Evolutionary conservation across 2,888 invertebrate species (phyloP), one percentile per base, ranked within the genome.

Genomic region (Amphipyra berbera): DNA sequence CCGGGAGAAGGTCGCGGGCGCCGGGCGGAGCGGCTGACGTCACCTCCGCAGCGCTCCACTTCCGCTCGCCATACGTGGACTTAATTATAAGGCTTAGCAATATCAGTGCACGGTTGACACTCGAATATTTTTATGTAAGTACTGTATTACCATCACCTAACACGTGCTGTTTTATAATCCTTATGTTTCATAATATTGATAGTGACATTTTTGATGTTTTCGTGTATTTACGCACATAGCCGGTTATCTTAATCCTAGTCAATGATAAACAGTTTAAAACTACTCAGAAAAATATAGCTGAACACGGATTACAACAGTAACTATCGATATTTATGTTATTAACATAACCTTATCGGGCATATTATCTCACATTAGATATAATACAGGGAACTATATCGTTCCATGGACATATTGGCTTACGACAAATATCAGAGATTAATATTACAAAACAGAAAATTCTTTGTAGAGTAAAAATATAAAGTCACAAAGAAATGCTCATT

Each of bases 11-110:
- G 92, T 89, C 92, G 92, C 88, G 82, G 82, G 82, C 85, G 66
- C 72, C 72, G 83, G 78, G 78, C 85, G 74, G 84, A n/a, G 68
- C 15, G 41, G 41, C 58, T 94, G 93, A 93, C 93, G 94, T 94
- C 94, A 93, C 88, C 89, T 90, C 91, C 90, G 91, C 86, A 79
- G 85, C 83, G 82, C 84, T 85, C 84, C 79, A 85, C 89, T 93
- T 94, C 94, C 94, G 92, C 84, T 85, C 85, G 82, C 81, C 81
- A 79, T 82, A 83, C 81, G 84, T 83, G 81, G 77, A 83, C 83
- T 82, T 84, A 73, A 85, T 84, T 83, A 82, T 77, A 61, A 78
- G 79, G 78, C 78, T 73, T 67, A 63, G 46, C 41, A 60, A 49
- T 53, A 55, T 61, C 54, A 49, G 41, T 54, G 61, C 53, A 60